Evolutionary conservation across 2,797 vertebrate species (phyloP).

Genomic region (Sebastolobus altivelis): DNA sequence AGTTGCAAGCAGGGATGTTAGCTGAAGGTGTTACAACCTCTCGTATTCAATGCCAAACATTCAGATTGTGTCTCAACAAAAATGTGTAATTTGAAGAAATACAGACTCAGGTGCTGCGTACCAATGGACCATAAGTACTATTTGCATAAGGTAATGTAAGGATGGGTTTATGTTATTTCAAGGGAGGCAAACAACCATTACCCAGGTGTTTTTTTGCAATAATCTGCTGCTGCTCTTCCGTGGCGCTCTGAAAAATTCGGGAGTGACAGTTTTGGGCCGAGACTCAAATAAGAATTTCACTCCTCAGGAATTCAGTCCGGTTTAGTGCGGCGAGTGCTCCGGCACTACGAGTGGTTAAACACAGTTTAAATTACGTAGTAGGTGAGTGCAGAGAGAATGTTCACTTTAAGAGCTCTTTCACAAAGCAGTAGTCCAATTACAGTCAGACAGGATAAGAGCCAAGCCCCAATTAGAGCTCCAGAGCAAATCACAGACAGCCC

Average conservation of each 20-base stretch:
- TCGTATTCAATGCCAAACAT: background rate
- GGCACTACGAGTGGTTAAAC: slow-evolving; percentile 37
- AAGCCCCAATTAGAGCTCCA: slow-evolving; percentile 45
- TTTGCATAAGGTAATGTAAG: background rate
- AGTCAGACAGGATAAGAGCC: slow-evolving; percentile 42
- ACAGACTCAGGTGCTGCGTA: background rate
- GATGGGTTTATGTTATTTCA: slow-evolving; percentile 6
- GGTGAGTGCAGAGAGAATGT: slow-evolving; percentile 37
- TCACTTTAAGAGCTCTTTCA: slow-evolving; percentile 42
- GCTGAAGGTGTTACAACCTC: slow-evolving; percentile 7
- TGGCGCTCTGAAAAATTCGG: slow-evolving; percentile 14
- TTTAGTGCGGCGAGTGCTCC: slow-evolving; percentile 15
- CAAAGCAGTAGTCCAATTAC: slow-evolving; percentile 48
- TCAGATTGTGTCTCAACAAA: background rate
- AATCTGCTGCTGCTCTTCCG: slow-evolving; percentile 25
- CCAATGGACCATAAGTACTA: background rate
- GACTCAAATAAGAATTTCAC: slow-evolving; percentile 43
- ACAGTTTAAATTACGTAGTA: slow-evolving; percentile 48
- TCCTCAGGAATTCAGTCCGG: slow-evolving; percentile 42
- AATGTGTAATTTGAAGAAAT: background rate
- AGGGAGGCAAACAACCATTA: slow-evolving; percentile 2
- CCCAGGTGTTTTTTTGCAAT: background rate
- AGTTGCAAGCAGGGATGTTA: background rate
- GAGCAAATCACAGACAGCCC: slow-evolving; percentile 40
- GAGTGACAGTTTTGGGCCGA: slow-evolving; percentile 55